Conservation (phyloP, 2,797 vertebrate species). For the Phaenicophaeus curvirostris region DNA sequence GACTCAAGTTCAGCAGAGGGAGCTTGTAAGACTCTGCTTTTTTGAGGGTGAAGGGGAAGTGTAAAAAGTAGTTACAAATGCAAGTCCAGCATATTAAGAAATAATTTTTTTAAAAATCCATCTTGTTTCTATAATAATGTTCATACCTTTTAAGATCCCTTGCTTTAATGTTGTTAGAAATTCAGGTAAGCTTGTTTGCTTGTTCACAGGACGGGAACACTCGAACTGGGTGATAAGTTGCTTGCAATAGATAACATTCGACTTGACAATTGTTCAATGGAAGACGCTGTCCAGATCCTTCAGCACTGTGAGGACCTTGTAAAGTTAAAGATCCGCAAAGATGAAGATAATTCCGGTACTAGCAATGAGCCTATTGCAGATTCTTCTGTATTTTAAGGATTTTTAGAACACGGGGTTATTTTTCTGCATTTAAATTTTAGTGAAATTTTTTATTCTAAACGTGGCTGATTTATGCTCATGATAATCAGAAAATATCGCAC, state of each 20-base stretch:
- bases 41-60: too few relatives aligned
- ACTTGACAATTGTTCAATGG: slow-evolving; percentile 97
- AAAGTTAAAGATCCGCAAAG: slow-evolving; percentile 97
- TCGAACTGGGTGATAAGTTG: slow-evolving; percentile 95
- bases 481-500: not conserved
- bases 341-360: slow-evolving; percentile 97
- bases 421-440: not conserved
- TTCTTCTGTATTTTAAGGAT: not conserved
- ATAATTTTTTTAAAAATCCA: not conserved
- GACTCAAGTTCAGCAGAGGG: not conserved
- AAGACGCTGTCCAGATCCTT: slow-evolving; percentile 97
- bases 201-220: slow-evolving; percentile 88
- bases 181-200: not conserved
- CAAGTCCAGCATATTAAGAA: not conserved
- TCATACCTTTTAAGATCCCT: not conserved
- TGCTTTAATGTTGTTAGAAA: not conserved
- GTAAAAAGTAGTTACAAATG: not conserved
- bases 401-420: not conserved
- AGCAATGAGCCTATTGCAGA: not conserved
- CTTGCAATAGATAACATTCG: slow-evolving; percentile 97
- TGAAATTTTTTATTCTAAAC: not conserved
- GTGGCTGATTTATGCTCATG: not conserved
- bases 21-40: not conserved
- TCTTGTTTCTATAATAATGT: not conserved
- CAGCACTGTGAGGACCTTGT: slow-evolving; percentile 97